These are phyloP conservation scores for Prenolepis imparis DNA, from an alignment of 2,888 invertebrate species.

Conservation along the genomic window DNA sequence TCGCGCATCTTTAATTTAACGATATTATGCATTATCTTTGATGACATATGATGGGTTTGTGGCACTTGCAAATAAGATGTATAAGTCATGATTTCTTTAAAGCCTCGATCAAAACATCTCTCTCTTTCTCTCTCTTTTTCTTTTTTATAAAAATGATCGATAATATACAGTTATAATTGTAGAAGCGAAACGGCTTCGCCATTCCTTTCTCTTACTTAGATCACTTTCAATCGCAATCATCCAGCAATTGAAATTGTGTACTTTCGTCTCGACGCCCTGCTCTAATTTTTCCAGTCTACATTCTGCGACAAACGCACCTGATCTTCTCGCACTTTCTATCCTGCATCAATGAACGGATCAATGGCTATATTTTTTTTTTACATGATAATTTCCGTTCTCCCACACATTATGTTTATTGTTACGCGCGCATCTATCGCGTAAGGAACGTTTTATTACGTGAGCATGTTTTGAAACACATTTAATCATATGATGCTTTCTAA, in stretches of 20 bases:
- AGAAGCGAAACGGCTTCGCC: constrained; percentile 5
- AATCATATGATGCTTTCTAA: neutral
- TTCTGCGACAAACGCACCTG: constrained; percentile 62
- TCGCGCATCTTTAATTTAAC: constrained; percentile 1
- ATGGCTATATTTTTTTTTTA: constrained; percentile 26
- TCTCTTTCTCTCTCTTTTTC: neutral
- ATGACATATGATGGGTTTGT: constrained; percentile 4
- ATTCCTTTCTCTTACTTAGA: constrained; percentile 45
- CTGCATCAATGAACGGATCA: constrained; percentile 66
- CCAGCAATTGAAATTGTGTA: constrained; percentile 68
- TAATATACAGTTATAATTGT: constrained; percentile 64
- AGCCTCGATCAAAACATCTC: neutral
- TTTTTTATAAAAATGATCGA: constrained; percentile 28
- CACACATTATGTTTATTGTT: constrained; percentile 7
- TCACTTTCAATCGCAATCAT: constrained; percentile 57
- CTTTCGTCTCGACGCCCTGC: constrained; percentile 79
- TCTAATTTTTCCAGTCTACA: constrained; percentile 75
- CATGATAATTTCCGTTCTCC: neutral
- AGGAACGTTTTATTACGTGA: neutral
- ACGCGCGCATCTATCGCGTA: neutral
- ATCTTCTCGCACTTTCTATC: constrained; percentile 75
- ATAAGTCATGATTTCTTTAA: neutral
- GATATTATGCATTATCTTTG: constrained; percentile 54
- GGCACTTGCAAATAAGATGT: neutral
- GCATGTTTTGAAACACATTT: constrained; percentile 2